Evolutionary conservation across 2,797 vertebrate genomes (phyloP), one percentile per base, ranked within the genome.

Genomic region (Pterois miles): DNA sequence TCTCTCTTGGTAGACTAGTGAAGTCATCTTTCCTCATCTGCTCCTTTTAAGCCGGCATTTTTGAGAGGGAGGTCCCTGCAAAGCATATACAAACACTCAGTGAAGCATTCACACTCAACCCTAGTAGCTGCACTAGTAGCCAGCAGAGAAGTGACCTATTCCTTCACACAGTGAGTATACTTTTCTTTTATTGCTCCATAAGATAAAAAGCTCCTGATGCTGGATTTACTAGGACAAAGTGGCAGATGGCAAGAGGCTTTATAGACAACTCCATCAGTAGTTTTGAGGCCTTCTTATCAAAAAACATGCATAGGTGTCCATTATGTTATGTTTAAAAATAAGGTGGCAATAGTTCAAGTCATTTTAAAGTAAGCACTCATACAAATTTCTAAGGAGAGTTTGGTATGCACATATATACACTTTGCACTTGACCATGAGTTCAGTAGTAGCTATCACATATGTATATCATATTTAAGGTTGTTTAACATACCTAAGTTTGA

Each of bases 1-100:
- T 43, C 57, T 36, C 72, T 43, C 43, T 81, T 40, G 12, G 77
- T 69, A 68, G 75, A 79, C 76, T 66, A 92, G 89, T 95, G 94
- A 96, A 94, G 94, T 95, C 93, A 95, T 94, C 89, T 69, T 63
- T 59, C 83, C 88, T 88, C 83, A 84, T 90, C 84, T 91, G 90
- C 73, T 88, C 91, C 90, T 93, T 95, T 94, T 94, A 94, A 94
- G 91, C 79, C 82, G 68, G 87, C 86, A 84, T 90, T 91, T 90
- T 90, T 84, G 65, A 59, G 86, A 93, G 93, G 92, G 92, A 91
- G 93, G 93, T 90, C 82, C 92, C 82, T 88, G 76, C 27, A 56
- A 83, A 73, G 82, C 87, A 78, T 90, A 88, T 90, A 91, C 90
- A 93, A 92, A 92, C 90, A 81, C 88, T 82, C 77, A 82, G 90